These are phyloP conservation scores for Myrmecophaga tridactyla DNA, from an alignment of 2,113 vertebrate genomes.

Conservation along the genomic window DNA sequence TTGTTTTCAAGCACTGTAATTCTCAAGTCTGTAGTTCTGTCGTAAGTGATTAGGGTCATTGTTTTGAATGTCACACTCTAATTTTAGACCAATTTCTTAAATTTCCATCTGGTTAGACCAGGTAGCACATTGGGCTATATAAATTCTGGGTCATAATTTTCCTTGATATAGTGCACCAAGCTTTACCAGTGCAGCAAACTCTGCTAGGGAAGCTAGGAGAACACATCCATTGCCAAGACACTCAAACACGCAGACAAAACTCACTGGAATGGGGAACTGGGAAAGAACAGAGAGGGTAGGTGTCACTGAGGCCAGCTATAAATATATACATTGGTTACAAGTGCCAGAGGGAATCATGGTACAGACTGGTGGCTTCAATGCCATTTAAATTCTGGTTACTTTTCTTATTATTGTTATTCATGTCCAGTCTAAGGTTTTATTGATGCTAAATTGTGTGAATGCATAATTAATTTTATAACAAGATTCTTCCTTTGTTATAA, in stretches of 20 bases:
- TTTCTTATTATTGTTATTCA: not conserved
- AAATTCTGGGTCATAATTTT: constrained; percentile 26
- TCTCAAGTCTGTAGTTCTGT: not conserved
- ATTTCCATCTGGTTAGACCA: not conserved
- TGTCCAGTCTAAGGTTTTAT: not conserved
- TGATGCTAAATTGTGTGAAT: not conserved
- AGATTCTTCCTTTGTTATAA: not conserved
- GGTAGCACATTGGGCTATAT: not conserved
- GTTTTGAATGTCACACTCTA: not conserved
- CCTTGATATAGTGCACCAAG: not conserved
- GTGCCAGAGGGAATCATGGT: not conserved
- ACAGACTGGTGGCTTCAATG: not conserved
- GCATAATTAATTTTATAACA: constrained; percentile 18
- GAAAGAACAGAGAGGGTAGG: not conserved
- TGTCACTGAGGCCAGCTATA: rapidly evolving
- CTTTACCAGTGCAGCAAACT: not conserved
- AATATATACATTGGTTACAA: not conserved
- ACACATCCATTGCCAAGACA: not conserved
- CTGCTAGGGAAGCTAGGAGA: not conserved
- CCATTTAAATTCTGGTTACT: not conserved
- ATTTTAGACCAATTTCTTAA: not conserved
- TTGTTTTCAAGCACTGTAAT: not conserved
- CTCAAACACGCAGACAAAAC: not conserved
- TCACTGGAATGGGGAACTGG: not conserved
- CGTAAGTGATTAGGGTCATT: not conserved